A percentile compares a stretch with the other conserved stretches of the same genome.
phyloP scores from a whole-genome alignment of 2,888 invertebrate species.

The Sinopyrophorus schimmeli region DNA sequence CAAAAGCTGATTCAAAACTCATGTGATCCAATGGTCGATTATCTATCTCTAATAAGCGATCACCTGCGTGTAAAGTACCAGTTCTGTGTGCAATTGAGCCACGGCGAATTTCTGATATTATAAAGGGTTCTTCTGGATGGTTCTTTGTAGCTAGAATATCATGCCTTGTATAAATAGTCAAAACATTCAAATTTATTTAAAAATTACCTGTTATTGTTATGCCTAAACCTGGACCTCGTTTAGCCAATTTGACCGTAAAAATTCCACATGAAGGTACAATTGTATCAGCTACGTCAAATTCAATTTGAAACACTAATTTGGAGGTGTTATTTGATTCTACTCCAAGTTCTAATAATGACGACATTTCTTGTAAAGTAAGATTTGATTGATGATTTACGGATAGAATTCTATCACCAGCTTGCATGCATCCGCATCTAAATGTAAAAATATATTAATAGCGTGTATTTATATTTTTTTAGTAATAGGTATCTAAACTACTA shows the following conservation, averaged over 20 bases:
- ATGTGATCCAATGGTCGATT: constrained; percentile 76
- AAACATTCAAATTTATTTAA: too few species aligned
- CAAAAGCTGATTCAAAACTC: constrained; percentile 67
- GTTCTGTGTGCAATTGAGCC: constrained; percentile 90
- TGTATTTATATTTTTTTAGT: background rate
- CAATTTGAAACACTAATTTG: constrained; percentile 78
- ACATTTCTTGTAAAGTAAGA: constrained; percentile 64
- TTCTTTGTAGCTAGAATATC: constrained; percentile 51
- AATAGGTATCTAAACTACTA: background rate
- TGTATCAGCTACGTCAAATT: constrained; percentile 90
- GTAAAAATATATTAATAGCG: background rate
- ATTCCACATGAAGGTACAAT: constrained; percentile 90
- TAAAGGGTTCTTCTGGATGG: constrained; percentile 72
- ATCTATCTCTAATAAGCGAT: constrained; percentile 85
- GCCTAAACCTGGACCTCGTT: constrained; percentile 79
- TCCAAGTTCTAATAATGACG: constrained; percentile 53
- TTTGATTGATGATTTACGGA: constrained; percentile 81
- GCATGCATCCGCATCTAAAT: constrained; percentile 72
- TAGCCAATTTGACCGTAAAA: constrained; percentile 86
- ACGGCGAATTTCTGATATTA: constrained; percentile 85
- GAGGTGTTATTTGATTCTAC: constrained; percentile 62
- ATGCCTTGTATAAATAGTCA: too few species aligned
- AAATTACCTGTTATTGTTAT: constrained; percentile 82
- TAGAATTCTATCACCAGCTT: constrained; percentile 81
- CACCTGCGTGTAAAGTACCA: constrained; percentile 84